A percentile compares a stretch with the other conserved stretches of the same genome.
Conservation (phyloP, 2,113 vertebrate genomes). For the Notothenia rossii region DNA sequence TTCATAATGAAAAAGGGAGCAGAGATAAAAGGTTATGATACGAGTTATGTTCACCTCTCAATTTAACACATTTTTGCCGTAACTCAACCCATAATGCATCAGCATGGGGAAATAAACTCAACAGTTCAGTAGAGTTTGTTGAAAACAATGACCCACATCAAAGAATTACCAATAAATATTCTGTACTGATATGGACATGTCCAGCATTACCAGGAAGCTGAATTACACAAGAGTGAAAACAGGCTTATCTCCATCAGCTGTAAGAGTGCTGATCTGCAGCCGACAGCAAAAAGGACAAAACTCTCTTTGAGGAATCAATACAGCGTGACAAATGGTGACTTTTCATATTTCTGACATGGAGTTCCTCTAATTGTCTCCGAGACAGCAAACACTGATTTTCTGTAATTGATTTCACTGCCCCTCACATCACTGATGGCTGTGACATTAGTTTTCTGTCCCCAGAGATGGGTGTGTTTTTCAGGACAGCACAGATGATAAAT, state of each 20-base stretch:
- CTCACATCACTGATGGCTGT: background rate
- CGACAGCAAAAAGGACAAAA: constrained; percentile 13
- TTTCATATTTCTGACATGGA: constrained; percentile 28
- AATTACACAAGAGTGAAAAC: background rate
- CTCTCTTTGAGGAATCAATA: constrained; percentile 21
- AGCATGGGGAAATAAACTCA: no score
- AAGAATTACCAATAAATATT: background rate
- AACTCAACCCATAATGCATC: background rate
- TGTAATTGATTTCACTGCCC: constrained; percentile 14
- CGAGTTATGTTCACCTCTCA: background rate
- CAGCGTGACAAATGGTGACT: constrained; percentile 1
- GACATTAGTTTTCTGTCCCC: background rate
- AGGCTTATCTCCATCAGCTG: constrained; percentile 33
- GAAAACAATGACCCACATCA: background rate
- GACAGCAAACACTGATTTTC: background rate
- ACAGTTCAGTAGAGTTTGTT: background rate
- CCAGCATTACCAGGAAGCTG: no score
- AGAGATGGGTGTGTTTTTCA: background rate
- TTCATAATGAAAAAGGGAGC: background rate
- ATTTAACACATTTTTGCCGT: background rate
- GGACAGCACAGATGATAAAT: background rate
- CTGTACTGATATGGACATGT: background rate
- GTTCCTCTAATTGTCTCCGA: constrained; percentile 13
- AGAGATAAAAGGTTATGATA: background rate
- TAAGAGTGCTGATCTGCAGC: constrained; percentile 45